Conservation (phyloP, 2,797 vertebrate genomes). For the Thripadectes ignobilis region DNA sequence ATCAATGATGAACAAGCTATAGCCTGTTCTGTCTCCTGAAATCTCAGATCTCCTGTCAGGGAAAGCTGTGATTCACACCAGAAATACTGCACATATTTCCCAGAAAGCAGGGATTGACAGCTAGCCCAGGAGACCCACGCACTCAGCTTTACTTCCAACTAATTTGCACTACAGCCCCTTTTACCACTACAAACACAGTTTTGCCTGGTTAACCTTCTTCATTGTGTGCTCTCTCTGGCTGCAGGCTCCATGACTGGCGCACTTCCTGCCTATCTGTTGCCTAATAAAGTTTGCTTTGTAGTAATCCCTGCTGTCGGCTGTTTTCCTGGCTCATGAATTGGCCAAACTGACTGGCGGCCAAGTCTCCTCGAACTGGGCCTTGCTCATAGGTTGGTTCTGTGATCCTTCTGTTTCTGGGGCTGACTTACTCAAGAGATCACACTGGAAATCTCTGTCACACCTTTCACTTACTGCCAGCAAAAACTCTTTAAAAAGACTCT, state of each 20-base stretch:
- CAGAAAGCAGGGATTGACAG: not conserved
- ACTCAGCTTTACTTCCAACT: not conserved
- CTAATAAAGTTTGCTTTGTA: slow-evolving; percentile 61
- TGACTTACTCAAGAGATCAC: not conserved
- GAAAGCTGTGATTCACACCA: not conserved
- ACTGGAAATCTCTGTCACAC: not conserved
- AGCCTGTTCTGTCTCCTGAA: not conserved
- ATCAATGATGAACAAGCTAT: not conserved
- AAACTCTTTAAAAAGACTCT: not conserved
- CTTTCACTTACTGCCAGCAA: not conserved
- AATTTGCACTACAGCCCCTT: not conserved
- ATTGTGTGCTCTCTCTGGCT: slow-evolving; percentile 25
- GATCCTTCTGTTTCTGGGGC: not conserved
- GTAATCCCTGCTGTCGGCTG: slow-evolving; percentile 24
- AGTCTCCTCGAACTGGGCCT: not conserved
- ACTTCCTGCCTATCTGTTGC: slow-evolving; percentile 64
- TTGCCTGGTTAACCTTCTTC: not conserved
- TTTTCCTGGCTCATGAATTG: not conserved
- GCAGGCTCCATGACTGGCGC: slow-evolving; percentile 36
- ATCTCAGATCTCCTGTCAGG: not conserved
- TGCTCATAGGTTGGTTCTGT: not conserved
- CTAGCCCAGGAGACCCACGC: not conserved
- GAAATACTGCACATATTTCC: not conserved
- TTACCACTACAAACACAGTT: not conserved
- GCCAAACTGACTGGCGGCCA: slow-evolving; percentile 1